phyloP scores from a whole-genome alignment of 2,797 vertebrate genomes.

The Pangasius krempfi region DNA sequence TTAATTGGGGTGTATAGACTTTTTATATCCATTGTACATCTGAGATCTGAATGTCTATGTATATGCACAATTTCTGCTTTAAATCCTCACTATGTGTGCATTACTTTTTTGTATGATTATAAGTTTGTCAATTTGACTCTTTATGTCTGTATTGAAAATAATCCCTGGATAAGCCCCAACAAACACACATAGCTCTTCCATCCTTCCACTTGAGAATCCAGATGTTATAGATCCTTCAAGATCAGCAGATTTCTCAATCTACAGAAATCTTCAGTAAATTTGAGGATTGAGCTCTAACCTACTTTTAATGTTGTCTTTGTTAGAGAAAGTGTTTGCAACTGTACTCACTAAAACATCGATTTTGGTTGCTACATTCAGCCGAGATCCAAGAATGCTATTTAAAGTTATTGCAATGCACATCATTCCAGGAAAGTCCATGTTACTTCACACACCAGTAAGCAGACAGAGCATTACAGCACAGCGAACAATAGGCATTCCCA shows the following conservation, averaged over 20 bases:
- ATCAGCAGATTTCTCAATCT: not conserved
- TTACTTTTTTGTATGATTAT: not conserved
- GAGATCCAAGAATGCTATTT: not conserved
- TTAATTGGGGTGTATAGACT: too few species aligned
- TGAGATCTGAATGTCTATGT: not conserved
- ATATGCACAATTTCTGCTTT: not conserved
- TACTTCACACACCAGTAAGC: conserved; percentile 11
- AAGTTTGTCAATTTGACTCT: not conserved
- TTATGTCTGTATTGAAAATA: not conserved
- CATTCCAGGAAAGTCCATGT: not conserved
- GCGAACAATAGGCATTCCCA: conserved; percentile 21
- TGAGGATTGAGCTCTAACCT: not conserved
- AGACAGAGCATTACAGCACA: conserved; percentile 26
- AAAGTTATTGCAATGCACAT: not conserved
- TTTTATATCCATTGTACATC: not conserved
- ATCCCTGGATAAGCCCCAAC: not conserved
- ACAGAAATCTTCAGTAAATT: not conserved
- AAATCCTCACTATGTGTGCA: not conserved
- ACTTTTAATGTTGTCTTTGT: not conserved
- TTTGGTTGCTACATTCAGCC: not conserved
- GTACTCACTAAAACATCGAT: not conserved
- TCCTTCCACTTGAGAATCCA: conserved; percentile 1
- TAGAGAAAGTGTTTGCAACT: not conserved
- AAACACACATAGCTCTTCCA: conserved; percentile 11
- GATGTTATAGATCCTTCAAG: not conserved